phyloP scores from a whole-genome alignment of 2,113 vertebrate species.

The Blennius ocellaris region DNA sequence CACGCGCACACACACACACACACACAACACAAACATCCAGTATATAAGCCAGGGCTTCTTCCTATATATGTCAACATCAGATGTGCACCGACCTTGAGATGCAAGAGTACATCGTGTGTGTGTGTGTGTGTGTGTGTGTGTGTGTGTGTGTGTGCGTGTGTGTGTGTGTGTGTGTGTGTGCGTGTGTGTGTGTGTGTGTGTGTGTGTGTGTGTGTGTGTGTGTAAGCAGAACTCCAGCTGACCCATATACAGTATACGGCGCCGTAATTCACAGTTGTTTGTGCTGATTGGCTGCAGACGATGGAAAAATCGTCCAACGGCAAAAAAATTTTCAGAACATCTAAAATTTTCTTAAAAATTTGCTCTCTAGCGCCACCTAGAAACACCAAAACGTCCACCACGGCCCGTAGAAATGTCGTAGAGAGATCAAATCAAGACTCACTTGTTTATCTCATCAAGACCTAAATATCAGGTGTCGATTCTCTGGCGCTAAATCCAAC shows the following conservation, averaged over 20 bases:
- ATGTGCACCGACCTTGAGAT: constrained; percentile 45
- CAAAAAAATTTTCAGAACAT: no score
- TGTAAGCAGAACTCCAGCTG: constrained; percentile 16
- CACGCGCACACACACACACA: not conserved
- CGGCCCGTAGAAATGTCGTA: no score
- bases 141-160: constrained; percentile 1
- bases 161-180: no score
- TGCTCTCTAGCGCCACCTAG: no score
- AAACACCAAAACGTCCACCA: no score
- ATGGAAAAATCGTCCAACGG: no score
- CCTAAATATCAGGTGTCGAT: no score
- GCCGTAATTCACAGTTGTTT: not conserved
- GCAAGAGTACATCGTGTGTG: constrained; percentile 20
- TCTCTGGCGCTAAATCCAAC: no score
- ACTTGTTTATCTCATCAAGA: no score
- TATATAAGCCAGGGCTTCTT: constrained; percentile 12
- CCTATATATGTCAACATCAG: constrained; percentile 54
- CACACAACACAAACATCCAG: constrained; percentile 3
- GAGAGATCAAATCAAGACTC: no score
- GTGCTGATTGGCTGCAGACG: no score
- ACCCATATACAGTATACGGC: constrained; percentile 18
- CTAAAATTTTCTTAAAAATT: no score
- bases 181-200: not conserved
- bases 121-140: not conserved
- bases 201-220: not conserved